Evolutionary conservation across 2,113 vertebrate species (phyloP).

Genomic region (Aptenodytes forsteri): DNA sequence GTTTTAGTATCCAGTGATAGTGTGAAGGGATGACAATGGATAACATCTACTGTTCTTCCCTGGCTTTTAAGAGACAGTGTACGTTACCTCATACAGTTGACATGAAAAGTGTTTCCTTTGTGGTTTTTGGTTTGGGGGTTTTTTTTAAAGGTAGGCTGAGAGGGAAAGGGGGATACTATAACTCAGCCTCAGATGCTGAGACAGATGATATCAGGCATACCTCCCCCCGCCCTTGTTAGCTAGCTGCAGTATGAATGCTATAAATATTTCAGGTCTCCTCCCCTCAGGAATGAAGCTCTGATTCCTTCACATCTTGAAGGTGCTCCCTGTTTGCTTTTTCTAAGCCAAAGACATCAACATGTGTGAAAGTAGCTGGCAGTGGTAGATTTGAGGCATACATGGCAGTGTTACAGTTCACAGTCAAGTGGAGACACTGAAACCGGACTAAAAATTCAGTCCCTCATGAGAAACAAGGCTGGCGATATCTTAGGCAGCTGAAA

Average conservation of each 20-base stretch:
- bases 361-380: neutral
- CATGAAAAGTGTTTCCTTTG: neutral
- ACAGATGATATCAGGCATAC: neutral
- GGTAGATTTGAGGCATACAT: neutral
- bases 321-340: neutral
- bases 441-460: neutral
- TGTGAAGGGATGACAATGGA: neutral
- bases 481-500: neutral
- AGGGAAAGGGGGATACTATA: neutral
- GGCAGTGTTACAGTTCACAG: neutral
- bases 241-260: neutral
- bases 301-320: neutral
- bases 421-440: neutral
- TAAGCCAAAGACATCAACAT: neutral
- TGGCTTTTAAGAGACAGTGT: neutral
- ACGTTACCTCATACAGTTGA: neutral
- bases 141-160: neutral
- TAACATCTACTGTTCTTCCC: neutral
- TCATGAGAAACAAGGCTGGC: neutral
- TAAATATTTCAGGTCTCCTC: slow-evolving; percentile 2
- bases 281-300: neutral
- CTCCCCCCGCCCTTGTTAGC: neutral
- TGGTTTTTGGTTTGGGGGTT: no score
- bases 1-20: neutral
- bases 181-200: neutral